phyloP scores from a whole-genome alignment of 2,797 vertebrate genomes.

The Pelochelys cantorii region DNA sequence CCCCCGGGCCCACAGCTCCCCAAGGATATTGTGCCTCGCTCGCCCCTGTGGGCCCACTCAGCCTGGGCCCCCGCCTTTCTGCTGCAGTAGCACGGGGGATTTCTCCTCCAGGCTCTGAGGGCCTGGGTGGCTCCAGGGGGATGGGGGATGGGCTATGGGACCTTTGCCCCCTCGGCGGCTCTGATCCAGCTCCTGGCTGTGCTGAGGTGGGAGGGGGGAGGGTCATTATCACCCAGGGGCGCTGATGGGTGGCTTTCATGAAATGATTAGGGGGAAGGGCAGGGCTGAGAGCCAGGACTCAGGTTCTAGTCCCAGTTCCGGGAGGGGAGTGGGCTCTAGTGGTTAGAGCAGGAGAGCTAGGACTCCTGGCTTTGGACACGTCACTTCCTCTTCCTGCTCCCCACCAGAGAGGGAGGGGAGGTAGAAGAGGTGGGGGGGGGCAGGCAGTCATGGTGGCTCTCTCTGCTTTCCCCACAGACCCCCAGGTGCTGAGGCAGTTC shows the following conservation, averaged over 20 bases:
- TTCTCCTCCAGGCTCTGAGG: neutral
- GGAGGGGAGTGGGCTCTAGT: too few species aligned
- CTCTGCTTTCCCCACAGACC: slow-evolving; percentile 79
- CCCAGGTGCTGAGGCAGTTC: slow-evolving; percentile 85
- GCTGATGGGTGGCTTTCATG: neutral
- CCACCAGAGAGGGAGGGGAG: neutral
- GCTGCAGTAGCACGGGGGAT: neutral
- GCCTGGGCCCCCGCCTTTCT: too few species aligned
- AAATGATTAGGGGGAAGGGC: neutral
- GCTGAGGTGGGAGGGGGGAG: fast-evolving
- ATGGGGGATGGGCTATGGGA: neutral
- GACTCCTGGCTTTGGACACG: neutral
- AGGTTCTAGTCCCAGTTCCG: neutral
- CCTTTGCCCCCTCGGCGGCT: too few species aligned
- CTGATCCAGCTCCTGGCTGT: neutral
- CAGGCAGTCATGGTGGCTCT: neutral
- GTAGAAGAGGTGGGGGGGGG: fast-evolving
- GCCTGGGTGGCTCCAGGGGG: neutral
- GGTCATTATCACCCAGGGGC: too few species aligned
- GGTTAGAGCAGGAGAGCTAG: neutral
- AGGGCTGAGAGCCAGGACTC: neutral
- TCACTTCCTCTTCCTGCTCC: neutral
- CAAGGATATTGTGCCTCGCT: neutral
- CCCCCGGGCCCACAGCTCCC: neutral
- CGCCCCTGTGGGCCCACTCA: too few species aligned